A percentile compares a stretch with the other conserved stretches of the same genome.
phyloP scores from a whole-genome alignment of 2,888 invertebrate species.

The Synanthedon andrenaeformis region DNA sequence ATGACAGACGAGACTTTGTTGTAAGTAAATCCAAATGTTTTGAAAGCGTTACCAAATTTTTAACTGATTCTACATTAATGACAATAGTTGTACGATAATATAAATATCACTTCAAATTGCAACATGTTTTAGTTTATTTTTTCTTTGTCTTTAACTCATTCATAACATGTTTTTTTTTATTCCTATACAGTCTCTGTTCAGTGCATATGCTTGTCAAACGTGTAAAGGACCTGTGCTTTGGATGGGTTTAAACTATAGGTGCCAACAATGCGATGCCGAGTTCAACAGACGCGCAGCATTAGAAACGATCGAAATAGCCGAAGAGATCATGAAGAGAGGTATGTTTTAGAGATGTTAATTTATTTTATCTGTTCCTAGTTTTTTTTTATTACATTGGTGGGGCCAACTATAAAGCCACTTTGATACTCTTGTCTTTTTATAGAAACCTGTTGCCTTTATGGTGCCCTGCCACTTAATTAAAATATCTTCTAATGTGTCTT shows the following conservation, averaged over 20 bases:
- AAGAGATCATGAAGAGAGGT: conserved; percentile 36
- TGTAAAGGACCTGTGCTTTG: conserved; percentile 52
- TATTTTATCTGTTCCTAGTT: too few species aligned
- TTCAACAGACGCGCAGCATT: conserved; percentile 30
- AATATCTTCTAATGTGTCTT: too few species aligned
- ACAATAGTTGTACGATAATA: too few species aligned
- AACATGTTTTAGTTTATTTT: too few species aligned
- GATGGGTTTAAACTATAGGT: conserved; percentile 19
- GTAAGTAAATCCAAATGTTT: conserved; percentile 23
- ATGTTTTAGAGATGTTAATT: background rate
- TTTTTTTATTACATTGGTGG: too few species aligned
- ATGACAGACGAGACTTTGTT: conserved; percentile 35
- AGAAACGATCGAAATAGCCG: conserved; percentile 33
- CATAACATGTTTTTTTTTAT: background rate
- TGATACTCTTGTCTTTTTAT: too few species aligned
- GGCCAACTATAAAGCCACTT: too few species aligned
- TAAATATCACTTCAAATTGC: too few species aligned
- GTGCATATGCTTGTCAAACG: conserved; percentile 48
- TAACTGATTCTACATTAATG: background rate
- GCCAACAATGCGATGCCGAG: conserved; percentile 40
- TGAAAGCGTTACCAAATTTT: background rate
- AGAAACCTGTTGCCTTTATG: too few species aligned
- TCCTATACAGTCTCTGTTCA: conserved; percentile 34
- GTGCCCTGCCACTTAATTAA: too few species aligned
- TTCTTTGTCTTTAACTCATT: too few species aligned